A percentile compares a stretch with the other conserved stretches of the same genome.
Conservation (phyloP, 2,888 invertebrate genomes). For the Ichneumoninae sp. region DNA sequence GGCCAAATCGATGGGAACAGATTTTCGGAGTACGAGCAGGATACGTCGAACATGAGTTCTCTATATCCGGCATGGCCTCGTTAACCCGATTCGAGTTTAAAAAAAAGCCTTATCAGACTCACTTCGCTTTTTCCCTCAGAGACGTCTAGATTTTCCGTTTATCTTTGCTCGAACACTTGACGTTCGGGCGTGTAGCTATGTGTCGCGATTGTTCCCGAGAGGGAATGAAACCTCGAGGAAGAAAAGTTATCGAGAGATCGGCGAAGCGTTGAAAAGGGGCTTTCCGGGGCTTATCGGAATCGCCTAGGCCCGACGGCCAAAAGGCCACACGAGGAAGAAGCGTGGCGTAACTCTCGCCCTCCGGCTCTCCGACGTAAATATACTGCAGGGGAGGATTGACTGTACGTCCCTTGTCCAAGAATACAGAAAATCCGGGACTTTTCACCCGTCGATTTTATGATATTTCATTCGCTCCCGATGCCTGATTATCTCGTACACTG, state of each 20-base stretch:
- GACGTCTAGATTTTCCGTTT: constrained; percentile 31
- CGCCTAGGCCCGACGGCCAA: constrained; percentile 47
- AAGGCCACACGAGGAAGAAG: constrained; percentile 16
- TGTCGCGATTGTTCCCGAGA: constrained; percentile 19
- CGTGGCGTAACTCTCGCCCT: neutral
- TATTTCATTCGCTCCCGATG: neutral
- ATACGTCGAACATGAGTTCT: neutral
- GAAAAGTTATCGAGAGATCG: constrained; percentile 34
- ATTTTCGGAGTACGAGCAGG: neutral
- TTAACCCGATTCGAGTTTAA: neutral
- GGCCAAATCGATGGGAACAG: neutral
- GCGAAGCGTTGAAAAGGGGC: constrained; percentile 44
- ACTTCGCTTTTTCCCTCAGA: constrained; percentile 14
- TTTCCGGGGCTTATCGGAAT: constrained; percentile 55
- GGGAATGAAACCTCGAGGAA: constrained; percentile 12
- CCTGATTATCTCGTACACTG: neutral
- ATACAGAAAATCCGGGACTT: neutral
- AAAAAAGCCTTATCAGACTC: neutral
- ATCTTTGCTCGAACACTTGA: constrained; percentile 31
- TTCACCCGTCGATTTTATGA: neutral
- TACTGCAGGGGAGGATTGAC: neutral
- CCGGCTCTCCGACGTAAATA: neutral
- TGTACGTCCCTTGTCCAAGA: neutral
- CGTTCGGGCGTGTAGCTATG: constrained; percentile 11
- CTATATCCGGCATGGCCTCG: neutral